These are phyloP conservation scores for Siniperca obscura DNA, from an alignment of 2,797 vertebrate species.

Conservation along the genomic window DNA sequence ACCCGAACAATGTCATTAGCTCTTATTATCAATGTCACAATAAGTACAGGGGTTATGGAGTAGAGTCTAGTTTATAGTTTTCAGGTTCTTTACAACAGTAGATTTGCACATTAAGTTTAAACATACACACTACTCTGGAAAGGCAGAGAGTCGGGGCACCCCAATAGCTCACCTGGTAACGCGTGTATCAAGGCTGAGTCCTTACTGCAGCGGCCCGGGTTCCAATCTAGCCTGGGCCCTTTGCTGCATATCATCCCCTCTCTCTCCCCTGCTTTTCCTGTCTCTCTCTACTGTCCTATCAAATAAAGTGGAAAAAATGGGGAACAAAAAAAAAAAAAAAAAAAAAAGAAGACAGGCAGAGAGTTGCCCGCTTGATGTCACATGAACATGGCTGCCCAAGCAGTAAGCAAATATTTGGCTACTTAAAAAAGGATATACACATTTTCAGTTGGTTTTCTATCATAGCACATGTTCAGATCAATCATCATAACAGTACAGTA, in stretches of 20 bases:
- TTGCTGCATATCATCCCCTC: too few relatives aligned
- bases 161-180: too few relatives aligned
- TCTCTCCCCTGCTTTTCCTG: too few relatives aligned
- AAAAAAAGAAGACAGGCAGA: background rate
- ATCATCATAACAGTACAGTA: background rate
- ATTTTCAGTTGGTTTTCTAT: background rate
- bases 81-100: background rate
- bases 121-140: background rate
- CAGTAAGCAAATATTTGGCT: background rate
- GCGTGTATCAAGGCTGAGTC: too few relatives aligned
- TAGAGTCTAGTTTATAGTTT: background rate
- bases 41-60: background rate
- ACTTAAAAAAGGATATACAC: background rate
- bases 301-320: too few relatives aligned
- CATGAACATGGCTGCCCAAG: background rate
- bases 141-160: background rate
- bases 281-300: too few relatives aligned
- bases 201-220: too few relatives aligned
- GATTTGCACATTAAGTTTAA: background rate
- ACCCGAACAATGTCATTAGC: slow-evolving; percentile 31
- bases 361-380: background rate
- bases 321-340: too few relatives aligned
- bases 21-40: slow-evolving; percentile 13
- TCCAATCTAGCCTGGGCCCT: too few relatives aligned
- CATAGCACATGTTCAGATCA: background rate